Evolutionary conservation across 2,888 invertebrate genomes (phyloP).

Genomic region (Amphipoea lucens): DNA sequence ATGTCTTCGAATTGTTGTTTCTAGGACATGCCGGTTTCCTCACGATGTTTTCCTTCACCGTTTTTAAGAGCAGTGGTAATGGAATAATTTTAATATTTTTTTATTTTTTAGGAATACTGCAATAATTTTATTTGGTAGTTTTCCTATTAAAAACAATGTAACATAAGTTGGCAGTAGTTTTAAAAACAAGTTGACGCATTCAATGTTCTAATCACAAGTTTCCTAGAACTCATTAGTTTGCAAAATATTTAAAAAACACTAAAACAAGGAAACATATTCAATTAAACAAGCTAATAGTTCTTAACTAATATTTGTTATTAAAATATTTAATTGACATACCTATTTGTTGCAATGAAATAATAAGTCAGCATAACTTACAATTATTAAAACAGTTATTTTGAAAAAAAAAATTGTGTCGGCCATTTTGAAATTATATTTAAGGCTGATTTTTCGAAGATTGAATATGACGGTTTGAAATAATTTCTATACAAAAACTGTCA

Average conservation of each 20-base stretch:
- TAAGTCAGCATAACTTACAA: not conserved
- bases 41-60: too few species aligned
- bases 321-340: conserved; percentile 29
- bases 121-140: conserved; percentile 1
- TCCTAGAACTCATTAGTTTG: conserved; percentile 43
- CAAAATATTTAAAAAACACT: conserved; percentile 46
- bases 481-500: too few species aligned
- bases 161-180: not conserved
- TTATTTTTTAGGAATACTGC: not conserved
- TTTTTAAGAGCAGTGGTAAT: not conserved
- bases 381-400: not conserved
- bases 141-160: conserved; percentile 9
- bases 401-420: not conserved
- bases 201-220: conserved; percentile 13
- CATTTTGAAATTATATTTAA: not conserved
- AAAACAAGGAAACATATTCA: conserved; percentile 52
- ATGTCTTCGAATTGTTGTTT: not conserved
- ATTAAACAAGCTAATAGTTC: conserved; percentile 13
- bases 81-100: not conserved
- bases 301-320: conserved; percentile 24
- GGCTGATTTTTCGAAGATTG: too few species aligned
- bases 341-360: conserved; percentile 2
- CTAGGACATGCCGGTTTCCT: not conserved
- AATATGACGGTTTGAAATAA: too few species aligned
- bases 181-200: conserved; percentile 31